Evolutionary conservation across 2,797 vertebrate genomes (phyloP), one percentile per base, ranked within the genome.

Genomic region (Etheostoma nigrum): DNA sequence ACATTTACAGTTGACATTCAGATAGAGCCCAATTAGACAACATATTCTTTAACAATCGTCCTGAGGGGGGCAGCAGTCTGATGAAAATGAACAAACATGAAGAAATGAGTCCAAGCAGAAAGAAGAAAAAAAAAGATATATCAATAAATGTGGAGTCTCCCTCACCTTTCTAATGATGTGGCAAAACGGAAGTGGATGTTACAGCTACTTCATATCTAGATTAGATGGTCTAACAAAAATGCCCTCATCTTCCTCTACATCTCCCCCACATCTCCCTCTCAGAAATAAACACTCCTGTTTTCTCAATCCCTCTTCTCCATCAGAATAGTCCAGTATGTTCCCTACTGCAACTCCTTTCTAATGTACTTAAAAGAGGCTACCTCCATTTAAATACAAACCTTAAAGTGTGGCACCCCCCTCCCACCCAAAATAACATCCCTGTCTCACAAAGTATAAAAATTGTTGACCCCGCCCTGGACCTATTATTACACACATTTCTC

Each of bases 361-460:
- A 78, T 83, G 86, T 84, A 86, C 88, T 90, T 89, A 91, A 93
- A 92, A 92, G 90, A 89, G 91, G 79, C 87, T 68, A 73, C 77
- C 74, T 92, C 85, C 84, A 86, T 85, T 94, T 93, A 93, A 94
- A 94, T 93, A 95, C 88, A 93, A 94, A 92, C 87, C 80, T 86
- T 87, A 55, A 86, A 83, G 70, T 89, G 86, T 91, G 88, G 86
- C 71, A 70, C 80, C 82, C 83, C 85, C 82, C 67, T 33, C 84
- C 89, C 84, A 25, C 89, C 80, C 85, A 44, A 73, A 86, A 81
- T 70, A 72, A 92, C 89, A 76, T 83, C 86, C 82, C 81, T 61
- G 80, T 86, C 82, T 88, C 89, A 90, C 87, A 90, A 91, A 92
- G 92, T 95, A 95, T 92, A 94, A 93, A 94, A 92, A 88, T 77